A percentile compares a stretch with the other conserved stretches of the same genome.
phyloP scores from a whole-genome alignment of 2,797 vertebrate species.

The Enteromius thamalakanensis region DNA sequence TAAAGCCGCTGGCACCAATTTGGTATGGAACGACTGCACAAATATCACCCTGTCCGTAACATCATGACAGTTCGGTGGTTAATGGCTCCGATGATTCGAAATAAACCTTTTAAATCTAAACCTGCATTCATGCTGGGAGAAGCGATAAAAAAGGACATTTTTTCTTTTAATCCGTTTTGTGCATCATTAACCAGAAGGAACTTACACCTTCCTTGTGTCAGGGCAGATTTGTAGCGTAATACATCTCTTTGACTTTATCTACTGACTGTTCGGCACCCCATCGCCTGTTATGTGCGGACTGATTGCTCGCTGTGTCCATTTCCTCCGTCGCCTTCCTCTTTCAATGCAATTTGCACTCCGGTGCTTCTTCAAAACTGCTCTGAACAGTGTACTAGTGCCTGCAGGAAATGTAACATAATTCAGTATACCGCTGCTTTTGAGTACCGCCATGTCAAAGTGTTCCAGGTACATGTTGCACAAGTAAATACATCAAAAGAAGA shows the following conservation, averaged over 20 bases:
- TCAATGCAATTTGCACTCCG: background rate
- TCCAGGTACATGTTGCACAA: background rate
- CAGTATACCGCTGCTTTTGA: background rate
- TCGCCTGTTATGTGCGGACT: slow-evolving; percentile 20
- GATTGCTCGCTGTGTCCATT: slow-evolving; percentile 27
- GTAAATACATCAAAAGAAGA: background rate
- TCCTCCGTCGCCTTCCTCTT: background rate
- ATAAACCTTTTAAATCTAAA: slow-evolving; percentile 40
- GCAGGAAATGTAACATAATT: slow-evolving; percentile 1
- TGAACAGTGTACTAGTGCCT: background rate
- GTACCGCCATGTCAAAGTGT: background rate
- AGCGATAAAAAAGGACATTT: slow-evolving; percentile 19
- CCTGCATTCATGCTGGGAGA: slow-evolving; percentile 13
- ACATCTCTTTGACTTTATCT: slow-evolving; percentile 47
- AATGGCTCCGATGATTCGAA: slow-evolving; percentile 14
- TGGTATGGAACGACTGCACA: background rate
- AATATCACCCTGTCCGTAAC: slow-evolving; percentile 11
- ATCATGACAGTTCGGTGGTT: slow-evolving; percentile 9
- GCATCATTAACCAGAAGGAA: slow-evolving; percentile 49
- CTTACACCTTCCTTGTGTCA: slow-evolving; percentile 38
- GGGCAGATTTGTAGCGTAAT: slow-evolving; percentile 41
- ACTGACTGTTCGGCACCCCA: slow-evolving; percentile 22
- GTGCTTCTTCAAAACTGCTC: background rate
- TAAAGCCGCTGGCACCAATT: slow-evolving; percentile 23
- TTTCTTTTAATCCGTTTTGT: slow-evolving; percentile 45